Evolutionary conservation across 2,113 vertebrate species (phyloP), one percentile per base, ranked within the genome.

Genomic region (Tenrec ecaudatus): DNA sequence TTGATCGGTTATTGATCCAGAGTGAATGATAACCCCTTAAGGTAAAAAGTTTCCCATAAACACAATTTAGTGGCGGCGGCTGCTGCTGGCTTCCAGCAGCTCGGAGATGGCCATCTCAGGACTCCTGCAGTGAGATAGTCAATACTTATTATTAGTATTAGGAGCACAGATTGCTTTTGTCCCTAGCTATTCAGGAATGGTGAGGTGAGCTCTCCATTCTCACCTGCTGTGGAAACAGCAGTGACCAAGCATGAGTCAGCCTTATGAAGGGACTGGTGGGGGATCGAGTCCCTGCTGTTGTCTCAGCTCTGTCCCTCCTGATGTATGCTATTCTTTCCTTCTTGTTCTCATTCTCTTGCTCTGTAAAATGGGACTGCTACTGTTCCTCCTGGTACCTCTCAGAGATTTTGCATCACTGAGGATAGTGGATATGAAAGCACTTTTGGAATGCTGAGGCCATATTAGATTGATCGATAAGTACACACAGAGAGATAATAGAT

Each of bases 1-100:
- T 96, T 95, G 97, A 98, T 97, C 3, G 69, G 78, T 31, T 97
- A 98, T 97, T 91, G 97, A 97, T 95, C 96, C 86, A 84, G 60
- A 62, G 27, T 96, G 94, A 98, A 97, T 98, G 97, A 98, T 96
- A 93, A 97, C 97, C 40, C 81, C 82, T 96, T 92, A 82, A 95
- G 94, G 94, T 96, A 97, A 96, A 97, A 86, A 93, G 71, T 90
- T 97, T 96, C 95, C 90, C 68, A 95, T 94, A 95, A 94, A 94
- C 81, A 96, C 97, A 97, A 97, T 97, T 97, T 96, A 98, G 94
- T 68, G 95, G 93, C 58, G 95, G 93, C 58, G 96, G 36, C 92
- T 82, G 17, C 87, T 91, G 47, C 7, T 29, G 96, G 75, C 60
- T 43, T 87, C 71, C 89, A 57, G 94, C 96, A 96, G 80, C 93